A percentile compares a stretch with the other conserved stretches of the same genome.
phyloP scores from a whole-genome alignment of 2,888 invertebrate species.

The Subacronicta megacephala region DNA sequence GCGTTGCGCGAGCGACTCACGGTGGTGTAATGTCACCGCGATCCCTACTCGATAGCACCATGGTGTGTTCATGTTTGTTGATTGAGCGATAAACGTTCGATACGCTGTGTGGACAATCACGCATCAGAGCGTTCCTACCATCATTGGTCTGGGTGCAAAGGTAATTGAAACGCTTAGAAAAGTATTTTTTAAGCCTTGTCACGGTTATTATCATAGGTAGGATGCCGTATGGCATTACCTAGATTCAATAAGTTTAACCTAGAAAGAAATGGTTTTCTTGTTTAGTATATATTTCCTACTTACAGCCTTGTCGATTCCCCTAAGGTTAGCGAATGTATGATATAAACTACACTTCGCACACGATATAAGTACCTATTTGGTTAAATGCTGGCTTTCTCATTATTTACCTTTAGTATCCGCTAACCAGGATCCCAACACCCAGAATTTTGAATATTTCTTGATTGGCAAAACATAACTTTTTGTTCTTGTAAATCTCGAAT shows the following conservation, averaged over 20 bases:
- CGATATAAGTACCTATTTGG: background rate
- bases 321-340: too few relatives aligned
- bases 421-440: background rate
- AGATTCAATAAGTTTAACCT: too few relatives aligned
- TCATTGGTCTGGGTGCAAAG: slow-evolving; percentile 25
- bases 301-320: too few relatives aligned
- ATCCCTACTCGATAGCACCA: slow-evolving; percentile 70
- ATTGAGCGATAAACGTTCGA: slow-evolving; percentile 70
- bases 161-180: slow-evolving; percentile 24
- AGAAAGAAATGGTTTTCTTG: too few relatives aligned
- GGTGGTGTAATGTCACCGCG: slow-evolving; percentile 50
- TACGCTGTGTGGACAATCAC: slow-evolving; percentile 55
- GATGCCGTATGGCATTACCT: too few relatives aligned
- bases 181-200: background rate
- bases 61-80: slow-evolving; percentile 63
- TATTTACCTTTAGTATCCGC: slow-evolving; percentile 12
- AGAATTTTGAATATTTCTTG: slow-evolving; percentile 26
- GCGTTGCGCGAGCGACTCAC: slow-evolving; percentile 49
- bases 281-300: too few relatives aligned
- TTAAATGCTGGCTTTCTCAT: background rate
- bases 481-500: slow-evolving; percentile 41
- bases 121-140: slow-evolving; percentile 51
- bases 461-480: slow-evolving; percentile 28
- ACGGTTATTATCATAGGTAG: too few relatives aligned
- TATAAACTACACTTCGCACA: too few relatives aligned